Evolutionary conservation across 2,797 vertebrate species (phyloP).

Genomic region (Rhinophrynus dorsalis): DNA sequence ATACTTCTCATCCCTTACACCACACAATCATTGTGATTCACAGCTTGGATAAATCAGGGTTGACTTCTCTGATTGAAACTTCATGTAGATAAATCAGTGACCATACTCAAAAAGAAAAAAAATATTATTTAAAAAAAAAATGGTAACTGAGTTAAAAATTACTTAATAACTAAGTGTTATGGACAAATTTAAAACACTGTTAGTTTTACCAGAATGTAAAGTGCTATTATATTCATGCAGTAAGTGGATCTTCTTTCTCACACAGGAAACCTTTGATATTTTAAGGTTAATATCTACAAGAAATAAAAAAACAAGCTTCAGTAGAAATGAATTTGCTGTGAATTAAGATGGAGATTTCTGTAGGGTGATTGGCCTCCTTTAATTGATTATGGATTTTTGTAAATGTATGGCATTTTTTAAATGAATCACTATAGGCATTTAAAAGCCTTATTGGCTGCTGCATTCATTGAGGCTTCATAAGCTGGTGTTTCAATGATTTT

Average conservation of each 20-base stretch:
- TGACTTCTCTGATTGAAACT: no score
- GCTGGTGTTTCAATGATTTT: conserved; percentile 56
- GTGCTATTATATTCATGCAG: conserved; percentile 33
- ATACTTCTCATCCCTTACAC: no score
- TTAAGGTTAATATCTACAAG: conserved; percentile 46
- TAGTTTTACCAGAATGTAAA: conserved; percentile 36
- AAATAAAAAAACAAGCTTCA: conserved; percentile 45
- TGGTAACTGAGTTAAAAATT: no score
- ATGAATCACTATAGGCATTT: conserved; percentile 23
- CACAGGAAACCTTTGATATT: conserved; percentile 55
- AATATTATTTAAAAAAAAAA: no score
- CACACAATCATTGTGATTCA: no score
- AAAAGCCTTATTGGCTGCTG: conserved; percentile 13
- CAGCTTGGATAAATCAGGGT: no score
- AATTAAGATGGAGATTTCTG: conserved; percentile 40
- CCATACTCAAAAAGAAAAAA: no score
- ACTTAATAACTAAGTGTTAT: no score
- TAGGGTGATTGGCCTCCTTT: conserved; percentile 46
- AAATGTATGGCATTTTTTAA: conserved; percentile 49
- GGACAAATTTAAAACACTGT: no score
- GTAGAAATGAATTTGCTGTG: conserved; percentile 52
- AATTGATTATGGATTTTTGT: conserved; percentile 52
- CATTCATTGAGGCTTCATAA: conserved; percentile 48
- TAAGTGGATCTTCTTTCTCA: conserved; percentile 30
- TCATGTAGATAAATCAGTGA: no score